phyloP scores from a whole-genome alignment of 2,113 vertebrate species.

The Prionailurus bengalensis region DNA sequence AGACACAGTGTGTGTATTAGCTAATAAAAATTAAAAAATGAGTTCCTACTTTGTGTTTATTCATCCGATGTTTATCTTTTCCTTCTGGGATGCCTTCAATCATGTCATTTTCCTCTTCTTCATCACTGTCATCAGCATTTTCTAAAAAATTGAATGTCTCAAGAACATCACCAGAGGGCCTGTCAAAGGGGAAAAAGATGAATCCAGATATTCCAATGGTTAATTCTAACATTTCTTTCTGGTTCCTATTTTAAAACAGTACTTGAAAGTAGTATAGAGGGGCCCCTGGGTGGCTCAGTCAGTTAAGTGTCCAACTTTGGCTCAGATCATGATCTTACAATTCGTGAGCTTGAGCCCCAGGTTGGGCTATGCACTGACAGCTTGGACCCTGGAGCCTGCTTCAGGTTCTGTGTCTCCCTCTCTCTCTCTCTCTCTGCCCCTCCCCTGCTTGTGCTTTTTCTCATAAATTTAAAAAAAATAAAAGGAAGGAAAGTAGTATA shows the following conservation, averaged over 20 bases:
- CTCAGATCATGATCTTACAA: too few relatives aligned
- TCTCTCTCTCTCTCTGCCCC: too few relatives aligned
- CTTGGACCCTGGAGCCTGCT: too few relatives aligned
- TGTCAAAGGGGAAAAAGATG: slow-evolving; percentile 81
- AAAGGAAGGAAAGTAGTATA: not conserved
- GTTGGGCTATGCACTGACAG: too few relatives aligned
- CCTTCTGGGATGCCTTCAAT: slow-evolving; percentile 95
- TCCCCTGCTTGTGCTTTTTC: too few relatives aligned
- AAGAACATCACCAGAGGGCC: slow-evolving; percentile 96
- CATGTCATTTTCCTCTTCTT: slow-evolving; percentile 97
- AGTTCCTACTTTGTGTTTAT: slow-evolving; percentile 95
- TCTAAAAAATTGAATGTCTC: slow-evolving; percentile 99
- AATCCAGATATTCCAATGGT: not conserved
- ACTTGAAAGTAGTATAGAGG: not conserved
- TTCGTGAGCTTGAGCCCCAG: too few relatives aligned
- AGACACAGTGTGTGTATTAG: not conserved
- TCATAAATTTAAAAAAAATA: too few relatives aligned
- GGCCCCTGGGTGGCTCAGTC: too few relatives aligned
- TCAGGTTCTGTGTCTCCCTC: too few relatives aligned
- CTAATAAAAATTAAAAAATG: not conserved
- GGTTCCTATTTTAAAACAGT: slow-evolving; percentile 38
- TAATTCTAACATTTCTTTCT: slow-evolving; percentile 46
- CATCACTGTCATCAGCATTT: slow-evolving; percentile 98
- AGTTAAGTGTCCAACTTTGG: too few relatives aligned
- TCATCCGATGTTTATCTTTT: slow-evolving; percentile 94